phyloP scores from a whole-genome alignment of 2,797 vertebrate genomes.

The Coendou prehensilis region DNA sequence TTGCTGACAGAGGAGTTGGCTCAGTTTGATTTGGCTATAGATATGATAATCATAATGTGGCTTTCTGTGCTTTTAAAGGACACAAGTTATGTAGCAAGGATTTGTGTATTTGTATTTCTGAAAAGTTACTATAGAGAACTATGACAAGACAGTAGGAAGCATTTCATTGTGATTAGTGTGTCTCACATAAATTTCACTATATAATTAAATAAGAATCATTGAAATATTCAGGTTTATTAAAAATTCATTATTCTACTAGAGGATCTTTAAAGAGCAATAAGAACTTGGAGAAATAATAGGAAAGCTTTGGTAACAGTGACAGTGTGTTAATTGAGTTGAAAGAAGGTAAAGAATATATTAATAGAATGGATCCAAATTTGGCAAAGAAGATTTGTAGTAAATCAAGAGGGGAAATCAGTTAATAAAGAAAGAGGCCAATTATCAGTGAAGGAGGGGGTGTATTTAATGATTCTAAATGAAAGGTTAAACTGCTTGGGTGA shows the following conservation, averaged over 20 bases:
- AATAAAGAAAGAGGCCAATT: slow-evolving; percentile 76
- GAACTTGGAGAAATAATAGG: slow-evolving; percentile 61
- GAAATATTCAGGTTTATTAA: slow-evolving; percentile 73
- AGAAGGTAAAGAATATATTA: slow-evolving; percentile 68
- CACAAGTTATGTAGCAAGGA: slow-evolving; percentile 46
- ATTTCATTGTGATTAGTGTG: slow-evolving; percentile 16
- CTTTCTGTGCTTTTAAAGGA: slow-evolving; percentile 64
- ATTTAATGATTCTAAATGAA: slow-evolving; percentile 76
- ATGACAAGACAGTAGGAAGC: background rate
- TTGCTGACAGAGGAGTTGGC: slow-evolving; percentile 47
- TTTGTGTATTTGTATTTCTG: slow-evolving; percentile 26
- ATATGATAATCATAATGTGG: slow-evolving; percentile 57
- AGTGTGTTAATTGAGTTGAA: slow-evolving; percentile 75
- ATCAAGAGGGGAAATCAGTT: slow-evolving; percentile 70
- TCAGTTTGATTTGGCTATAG: slow-evolving; percentile 62
- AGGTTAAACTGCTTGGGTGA: slow-evolving; percentile 76
- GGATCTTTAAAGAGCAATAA: slow-evolving; percentile 69
- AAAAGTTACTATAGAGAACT: slow-evolving; percentile 1
- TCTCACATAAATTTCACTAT: slow-evolving; percentile 42
- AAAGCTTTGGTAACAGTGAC: slow-evolving; percentile 61
- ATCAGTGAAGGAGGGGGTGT: slow-evolving; percentile 55
- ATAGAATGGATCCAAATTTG: slow-evolving; percentile 71
- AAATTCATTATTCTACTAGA: slow-evolving; percentile 63
- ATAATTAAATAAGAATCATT: slow-evolving; percentile 67
- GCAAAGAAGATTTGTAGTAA: slow-evolving; percentile 69